These are phyloP conservation scores for Pseudocheirus occidentalis DNA, from an alignment of 2,797 vertebrate genomes.

Conservation along the genomic window DNA sequence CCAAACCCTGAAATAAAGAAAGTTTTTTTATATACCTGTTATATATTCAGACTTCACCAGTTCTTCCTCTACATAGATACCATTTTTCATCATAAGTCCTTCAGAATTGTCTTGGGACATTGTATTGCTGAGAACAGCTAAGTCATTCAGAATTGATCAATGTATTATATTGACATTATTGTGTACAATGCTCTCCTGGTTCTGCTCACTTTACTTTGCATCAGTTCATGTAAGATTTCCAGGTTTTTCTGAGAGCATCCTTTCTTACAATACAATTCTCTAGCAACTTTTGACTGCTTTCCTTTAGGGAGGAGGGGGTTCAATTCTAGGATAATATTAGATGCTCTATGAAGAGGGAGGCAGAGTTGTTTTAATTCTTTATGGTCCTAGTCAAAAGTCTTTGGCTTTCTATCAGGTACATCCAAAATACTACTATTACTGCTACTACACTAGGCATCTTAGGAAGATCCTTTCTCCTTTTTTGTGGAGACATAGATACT, in stretches of 20 bases:
- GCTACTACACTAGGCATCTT: not conserved
- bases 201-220: not conserved
- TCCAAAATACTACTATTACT: not conserved
- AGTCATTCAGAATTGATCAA: not conserved
- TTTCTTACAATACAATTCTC: not conserved
- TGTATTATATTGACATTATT: not conserved
- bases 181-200: not conserved
- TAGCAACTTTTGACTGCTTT: not conserved
- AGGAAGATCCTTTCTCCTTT: not conserved
- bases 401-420: not conserved
- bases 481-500: not conserved
- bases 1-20: not conserved
- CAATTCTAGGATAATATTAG: not conserved
- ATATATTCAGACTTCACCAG: not conserved
- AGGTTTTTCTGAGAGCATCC: not conserved
- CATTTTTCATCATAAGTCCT: not conserved
- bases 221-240: not conserved
- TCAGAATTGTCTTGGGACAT: not conserved
- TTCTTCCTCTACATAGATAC: not conserved
- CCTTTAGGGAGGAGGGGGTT: not conserved
- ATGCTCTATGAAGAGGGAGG: not conserved
- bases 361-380: not conserved
- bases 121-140: not conserved
- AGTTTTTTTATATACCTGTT: not conserved
- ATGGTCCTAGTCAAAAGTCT: not conserved